These are phyloP conservation scores for Engraulis encrasicolus DNA, from an alignment of 2,113 vertebrate species.

Conservation along the genomic window DNA sequence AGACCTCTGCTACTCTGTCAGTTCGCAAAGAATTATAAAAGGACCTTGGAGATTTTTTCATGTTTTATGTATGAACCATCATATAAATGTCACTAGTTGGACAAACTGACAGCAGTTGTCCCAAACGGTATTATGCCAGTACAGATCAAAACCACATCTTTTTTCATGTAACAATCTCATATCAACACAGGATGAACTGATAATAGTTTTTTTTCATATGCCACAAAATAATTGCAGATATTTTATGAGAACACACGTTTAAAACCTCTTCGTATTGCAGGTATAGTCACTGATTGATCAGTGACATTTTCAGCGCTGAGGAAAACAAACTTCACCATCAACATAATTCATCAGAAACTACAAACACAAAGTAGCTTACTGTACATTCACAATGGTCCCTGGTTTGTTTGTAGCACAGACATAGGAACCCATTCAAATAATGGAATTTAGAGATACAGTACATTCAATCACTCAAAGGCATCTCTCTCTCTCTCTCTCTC, in stretches of 20 bases:
- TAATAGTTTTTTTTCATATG: neutral
- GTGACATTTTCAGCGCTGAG: neutral
- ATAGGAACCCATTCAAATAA: conserved; percentile 15
- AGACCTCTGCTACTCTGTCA: neutral
- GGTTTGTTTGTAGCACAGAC: neutral
- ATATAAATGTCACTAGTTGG: neutral
- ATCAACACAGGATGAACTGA: neutral
- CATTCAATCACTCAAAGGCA: conserved; percentile 20
- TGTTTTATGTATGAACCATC: neutral
- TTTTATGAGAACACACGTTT: neutral
- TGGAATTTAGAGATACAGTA: neutral
- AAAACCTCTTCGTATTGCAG: neutral
- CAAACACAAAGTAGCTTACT: conserved; percentile 21
- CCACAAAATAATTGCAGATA: neutral
- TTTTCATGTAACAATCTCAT: neutral
- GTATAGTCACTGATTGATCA: neutral
- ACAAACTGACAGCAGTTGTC: neutral
- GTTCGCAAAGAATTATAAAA: neutral
- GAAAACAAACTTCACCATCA: neutral
- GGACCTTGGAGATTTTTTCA: neutral
- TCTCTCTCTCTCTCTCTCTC: conserved; percentile 3
- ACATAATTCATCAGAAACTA: conserved; percentile 18
- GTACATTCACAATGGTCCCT: conserved; percentile 18
- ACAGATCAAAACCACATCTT: neutral
- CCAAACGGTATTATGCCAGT: neutral